Evolutionary conservation across 2,113 vertebrate species (phyloP).

Genomic region (Calypte anna): DNA sequence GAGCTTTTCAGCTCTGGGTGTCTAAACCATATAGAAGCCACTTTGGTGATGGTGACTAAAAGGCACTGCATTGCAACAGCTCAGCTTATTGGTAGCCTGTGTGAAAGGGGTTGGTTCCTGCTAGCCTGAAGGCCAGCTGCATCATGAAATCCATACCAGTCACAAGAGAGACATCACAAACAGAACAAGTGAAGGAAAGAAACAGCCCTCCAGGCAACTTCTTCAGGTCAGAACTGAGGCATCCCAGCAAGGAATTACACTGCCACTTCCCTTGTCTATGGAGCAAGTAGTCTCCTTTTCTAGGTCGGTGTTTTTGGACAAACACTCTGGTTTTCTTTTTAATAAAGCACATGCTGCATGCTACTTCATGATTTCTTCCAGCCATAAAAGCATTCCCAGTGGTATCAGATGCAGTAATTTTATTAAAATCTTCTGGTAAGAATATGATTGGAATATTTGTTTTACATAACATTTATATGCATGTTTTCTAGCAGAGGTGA

Average conservation of each 20-base stretch:
- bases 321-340: not conserved
- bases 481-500: constrained; percentile 7
- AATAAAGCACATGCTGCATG: not conserved
- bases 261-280: not conserved
- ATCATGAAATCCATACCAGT: not conserved
- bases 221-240: not conserved
- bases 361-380: not conserved
- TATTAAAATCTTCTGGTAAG: not conserved
- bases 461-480: not conserved
- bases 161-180: not conserved
- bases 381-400: not conserved
- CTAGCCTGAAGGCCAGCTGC: not conserved
- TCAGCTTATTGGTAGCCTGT: not conserved
- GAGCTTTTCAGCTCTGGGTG: not conserved
- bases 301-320: not conserved
- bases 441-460: not conserved
- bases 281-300: not conserved
- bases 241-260: not conserved
- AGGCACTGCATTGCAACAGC: not conserved
- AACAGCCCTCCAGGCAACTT: not conserved
- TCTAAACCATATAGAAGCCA: not conserved
- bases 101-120: not conserved
- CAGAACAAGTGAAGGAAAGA: not conserved
- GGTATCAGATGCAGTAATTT: not conserved
- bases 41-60: not conserved